Conservation (phyloP, 92 coral and sea anemone species). For the Pocillopora meandrina region DNA sequence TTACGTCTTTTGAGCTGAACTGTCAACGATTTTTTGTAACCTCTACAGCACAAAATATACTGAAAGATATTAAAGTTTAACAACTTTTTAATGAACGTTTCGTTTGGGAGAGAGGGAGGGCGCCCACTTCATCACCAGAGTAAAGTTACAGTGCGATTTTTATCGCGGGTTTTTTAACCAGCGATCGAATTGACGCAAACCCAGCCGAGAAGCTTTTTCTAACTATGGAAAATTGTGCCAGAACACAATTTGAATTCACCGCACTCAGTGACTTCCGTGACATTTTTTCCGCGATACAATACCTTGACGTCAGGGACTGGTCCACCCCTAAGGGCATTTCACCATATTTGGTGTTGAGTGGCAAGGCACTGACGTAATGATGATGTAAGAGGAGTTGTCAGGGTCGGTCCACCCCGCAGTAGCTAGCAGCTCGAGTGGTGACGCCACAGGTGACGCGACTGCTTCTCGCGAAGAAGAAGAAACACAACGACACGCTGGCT, state of each 20-base stretch:
- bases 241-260: not conserved
- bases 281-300: not conserved
- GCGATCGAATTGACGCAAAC: too few relatives aligned
- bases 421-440: slow-evolving; percentile 72
- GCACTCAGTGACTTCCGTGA: not conserved
- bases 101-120: too few relatives aligned
- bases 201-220: not conserved
- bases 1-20: too few relatives aligned
- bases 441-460: slow-evolving; percentile 94
- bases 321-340: slow-evolving; percentile 13
- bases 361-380: slow-evolving; percentile 86
- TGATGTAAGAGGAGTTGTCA: slow-evolving; percentile 78
- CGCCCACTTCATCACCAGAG: too few relatives aligned
- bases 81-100: too few relatives aligned
- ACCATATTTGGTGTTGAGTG: slow-evolving; percentile 65
- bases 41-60: too few relatives aligned
- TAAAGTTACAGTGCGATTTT: too few relatives aligned
- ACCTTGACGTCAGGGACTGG: slow-evolving; percentile 6
- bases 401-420: slow-evolving; percentile 80
- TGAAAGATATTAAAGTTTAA: too few relatives aligned
- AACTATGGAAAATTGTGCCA: not conserved
- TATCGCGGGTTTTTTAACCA: too few relatives aligned
- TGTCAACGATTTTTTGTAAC: too few relatives aligned
- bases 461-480: slow-evolving; percentile 91
- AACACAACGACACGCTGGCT: slow-evolving; percentile 99